Evolutionary conservation across 2,797 vertebrate genomes (phyloP), one percentile per base, ranked within the genome.

Genomic region (Borostomias antarcticus): DNA sequence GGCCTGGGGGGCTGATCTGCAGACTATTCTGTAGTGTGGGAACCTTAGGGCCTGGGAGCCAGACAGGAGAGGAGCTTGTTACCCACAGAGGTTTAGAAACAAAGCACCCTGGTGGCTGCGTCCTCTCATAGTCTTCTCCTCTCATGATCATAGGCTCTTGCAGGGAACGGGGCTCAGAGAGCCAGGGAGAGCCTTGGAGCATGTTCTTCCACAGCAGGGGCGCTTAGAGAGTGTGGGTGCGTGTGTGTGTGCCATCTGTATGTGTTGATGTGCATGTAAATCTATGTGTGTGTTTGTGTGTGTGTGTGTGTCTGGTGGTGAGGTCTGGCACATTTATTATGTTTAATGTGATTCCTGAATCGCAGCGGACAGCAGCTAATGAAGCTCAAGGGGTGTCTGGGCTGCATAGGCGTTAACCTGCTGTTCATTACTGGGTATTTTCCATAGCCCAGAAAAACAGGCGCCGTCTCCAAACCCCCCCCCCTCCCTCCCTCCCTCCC

Each of bases 261-360:
- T 47, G 25, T 54, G 26, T 10, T 10, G 21, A 58, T 25, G 19
- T 45, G 23, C 15, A 47, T 23, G 45, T 62, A 29, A 19, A 6
- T 6, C 15, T 23, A 35, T 32, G 28, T 50, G 35, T 17, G 32
- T 26, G 30, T 37, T 21, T 33, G 17, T 3, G 17, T 65, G 28
- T 29, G 23, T 29, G 40, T 19, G 59, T 47, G 63, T 32, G 59
- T 73, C 65, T 28, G 62, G 82, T 28, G 64, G 78, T 77, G 81
- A 81, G 62, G 71, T 51, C 53, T 40, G 70, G 62, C 40, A 69
- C 76, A 87, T 86, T 86, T 86, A 89, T 88, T 86, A 88, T 85
- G 85, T 82, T 87, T 89, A 86, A 90, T 85, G 81, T 62, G 76
- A 88, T 82, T 85, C 76, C 72, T 80, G 82, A 87, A 87, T 89